Base-by-base conservation (phyloP, 2,113 vertebrate genomes). In the Ptilonorhynchus violaceus region DNA sequence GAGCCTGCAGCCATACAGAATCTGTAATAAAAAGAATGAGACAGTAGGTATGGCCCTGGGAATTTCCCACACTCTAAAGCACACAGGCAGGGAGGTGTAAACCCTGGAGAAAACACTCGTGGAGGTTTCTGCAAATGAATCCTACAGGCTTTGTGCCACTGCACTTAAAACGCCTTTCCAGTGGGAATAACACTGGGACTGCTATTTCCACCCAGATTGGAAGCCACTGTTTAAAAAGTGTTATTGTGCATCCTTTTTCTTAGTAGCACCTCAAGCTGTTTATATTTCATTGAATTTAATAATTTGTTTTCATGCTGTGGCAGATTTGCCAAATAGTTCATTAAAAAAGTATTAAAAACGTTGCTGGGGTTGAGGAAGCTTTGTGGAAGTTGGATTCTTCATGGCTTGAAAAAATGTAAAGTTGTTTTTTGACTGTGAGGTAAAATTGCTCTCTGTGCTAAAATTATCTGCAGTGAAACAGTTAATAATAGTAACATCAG, bases 51-150 rank as follows among this genome's bases (percentile, higher is more conserved):
- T 72, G 68, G 95, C 88, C 76, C 52, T 96, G 95, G 90, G 95
- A 95, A 95, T 92, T 96, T 22, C 47, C 52, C 83, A 31, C 68
- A 30, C 59, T 72, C 14, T 58, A 52, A 92, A 83, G 68, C 3
- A 4, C 55, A 31, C 75, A 70, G 81, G 50, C 78, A 84, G 75
- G 31, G 6, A 84, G 85, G 73, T 78, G 79, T 42, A 88, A 90
- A 69, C 94, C 82, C 93, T 70, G 47, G 82, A 83, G 93, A 77
- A 93, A 93, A 94, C 49, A 19, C 62, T 91, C 31, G 66, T 2
- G 28, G 56, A 88, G 49, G 15, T 30, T 93, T 52, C 92, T 94
- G 93, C 90, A 88, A 80, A 92, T 92, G 79, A 95, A 94, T 93
- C 88, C 85, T 84, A 10, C 67, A 56, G 76, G 82, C 75, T 96